These are phyloP conservation scores for Plebejus argus DNA, from an alignment of 2,888 invertebrate genomes.

Conservation along the genomic window DNA sequence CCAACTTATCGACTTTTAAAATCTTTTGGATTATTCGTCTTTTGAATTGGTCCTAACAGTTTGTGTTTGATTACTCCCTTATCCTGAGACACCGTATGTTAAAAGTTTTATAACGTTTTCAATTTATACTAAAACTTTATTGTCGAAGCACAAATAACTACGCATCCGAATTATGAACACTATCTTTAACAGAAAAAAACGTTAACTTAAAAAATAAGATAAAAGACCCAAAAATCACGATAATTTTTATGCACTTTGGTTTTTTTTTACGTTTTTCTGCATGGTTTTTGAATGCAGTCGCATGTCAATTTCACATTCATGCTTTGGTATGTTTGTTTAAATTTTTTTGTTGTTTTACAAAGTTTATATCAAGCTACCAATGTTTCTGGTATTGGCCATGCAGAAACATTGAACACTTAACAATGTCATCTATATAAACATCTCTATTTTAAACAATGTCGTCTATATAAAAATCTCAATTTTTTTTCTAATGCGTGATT, in stretches of 20 bases:
- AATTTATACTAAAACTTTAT: neutral
- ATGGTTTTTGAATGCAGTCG: neutral
- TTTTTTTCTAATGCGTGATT: neutral
- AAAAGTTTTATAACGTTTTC: neutral
- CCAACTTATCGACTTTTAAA: neutral
- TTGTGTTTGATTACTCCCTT: neutral
- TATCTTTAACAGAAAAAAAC: neutral
- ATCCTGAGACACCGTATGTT: neutral
- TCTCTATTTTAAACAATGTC: neutral
- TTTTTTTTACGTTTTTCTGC: neutral
- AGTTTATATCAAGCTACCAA: conserved; percentile 11
- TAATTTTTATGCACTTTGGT: neutral
- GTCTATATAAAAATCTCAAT: neutral
- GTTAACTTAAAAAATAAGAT: neutral
- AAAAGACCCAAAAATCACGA: neutral
- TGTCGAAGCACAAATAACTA: neutral
- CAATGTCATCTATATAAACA: neutral
- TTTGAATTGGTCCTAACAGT: neutral
- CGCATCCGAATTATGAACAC: conserved; percentile 1
- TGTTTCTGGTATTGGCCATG: neutral
- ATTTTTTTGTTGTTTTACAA: neutral
- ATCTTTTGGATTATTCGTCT: conserved; percentile 23
- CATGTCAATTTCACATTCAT: neutral
- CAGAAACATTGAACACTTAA: neutral
- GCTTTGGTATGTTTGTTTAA: conserved; percentile 11